Conservation (phyloP, 1,140 invertebrate genomes). For the Drosophila ananassae region DNA sequence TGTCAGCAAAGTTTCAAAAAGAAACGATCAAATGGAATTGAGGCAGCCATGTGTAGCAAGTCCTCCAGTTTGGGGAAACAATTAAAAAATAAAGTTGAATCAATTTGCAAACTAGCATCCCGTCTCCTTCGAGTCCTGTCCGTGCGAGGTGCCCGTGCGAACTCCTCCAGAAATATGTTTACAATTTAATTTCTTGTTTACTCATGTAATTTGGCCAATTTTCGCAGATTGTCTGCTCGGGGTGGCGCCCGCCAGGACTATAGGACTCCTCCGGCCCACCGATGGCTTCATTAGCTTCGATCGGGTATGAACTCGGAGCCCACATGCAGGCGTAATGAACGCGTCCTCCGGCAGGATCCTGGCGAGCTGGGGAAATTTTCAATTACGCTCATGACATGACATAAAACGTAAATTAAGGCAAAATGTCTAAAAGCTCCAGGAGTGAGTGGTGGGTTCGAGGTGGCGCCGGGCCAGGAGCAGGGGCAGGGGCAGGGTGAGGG, state of each 20-base stretch:
- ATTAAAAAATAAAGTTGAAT: background rate
- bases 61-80: background rate
- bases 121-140: too few relatives aligned
- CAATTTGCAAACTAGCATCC: too few relatives aligned
- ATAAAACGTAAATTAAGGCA: constrained; percentile 79
- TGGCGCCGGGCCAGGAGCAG: background rate
- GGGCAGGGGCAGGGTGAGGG: background rate
- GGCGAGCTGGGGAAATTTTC: constrained; percentile 53
- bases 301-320: constrained; percentile 8
- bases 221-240: too few relatives aligned
- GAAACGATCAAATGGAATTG: constrained; percentile 1
- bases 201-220: too few relatives aligned
- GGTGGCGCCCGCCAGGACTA: background rate
- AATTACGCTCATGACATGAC: constrained; percentile 78
- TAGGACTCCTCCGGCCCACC: background rate
- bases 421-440: constrained; percentile 48
- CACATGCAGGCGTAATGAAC: constrained; percentile 22
- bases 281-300: constrained; percentile 45
- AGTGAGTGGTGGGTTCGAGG: background rate
- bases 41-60: background rate
- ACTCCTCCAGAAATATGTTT: background rate
- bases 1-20: background rate
- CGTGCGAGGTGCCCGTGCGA: background rate
- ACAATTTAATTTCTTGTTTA: background rate
- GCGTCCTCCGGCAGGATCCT: background rate